Percentiles rank a stretch among this genome's conserved stretches.
These are phyloP conservation scores for Sturmia bella DNA, from an alignment of 2,888 invertebrate species.

Conservation along the genomic window DNA sequence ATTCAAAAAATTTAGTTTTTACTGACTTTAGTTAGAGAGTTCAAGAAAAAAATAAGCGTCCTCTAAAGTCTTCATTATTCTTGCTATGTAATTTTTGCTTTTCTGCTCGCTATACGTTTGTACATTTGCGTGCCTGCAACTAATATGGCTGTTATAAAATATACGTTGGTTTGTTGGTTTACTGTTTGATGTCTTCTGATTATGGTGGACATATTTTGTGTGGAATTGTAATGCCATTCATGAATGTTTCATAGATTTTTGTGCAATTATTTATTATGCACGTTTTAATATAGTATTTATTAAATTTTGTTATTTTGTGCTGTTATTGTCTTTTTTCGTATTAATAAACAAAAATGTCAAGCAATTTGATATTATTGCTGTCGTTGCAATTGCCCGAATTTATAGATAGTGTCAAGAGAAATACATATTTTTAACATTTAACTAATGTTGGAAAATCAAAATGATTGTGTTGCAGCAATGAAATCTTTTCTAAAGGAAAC, in stretches of 20 bases:
- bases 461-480: neutral
- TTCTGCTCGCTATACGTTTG: too few species aligned
- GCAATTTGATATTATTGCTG: constrained; percentile 66
- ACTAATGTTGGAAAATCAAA: neutral
- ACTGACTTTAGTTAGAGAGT: too few species aligned
- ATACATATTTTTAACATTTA: constrained; percentile 15
- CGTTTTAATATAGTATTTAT: constrained; percentile 71
- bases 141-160: constrained; percentile 7
- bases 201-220: constrained; percentile 56
- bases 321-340: constrained; percentile 40
- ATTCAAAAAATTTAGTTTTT: too few species aligned
- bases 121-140: neutral
- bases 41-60: too few species aligned
- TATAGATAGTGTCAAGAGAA: constrained; percentile 50
- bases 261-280: constrained; percentile 69
- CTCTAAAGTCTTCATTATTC: too few species aligned
- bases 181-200: constrained; percentile 50
- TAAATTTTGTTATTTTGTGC: constrained; percentile 57
- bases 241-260: constrained; percentile 64
- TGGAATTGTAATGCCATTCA: constrained; percentile 24
- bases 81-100: too few species aligned
- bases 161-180: constrained; percentile 23
- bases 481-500: neutral
- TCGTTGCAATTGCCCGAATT: constrained; percentile 61
- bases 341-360: constrained; percentile 70